Conservation (phyloP, 92 coral and sea anemone genomes). For the Plumapathes pennacea region DNA sequence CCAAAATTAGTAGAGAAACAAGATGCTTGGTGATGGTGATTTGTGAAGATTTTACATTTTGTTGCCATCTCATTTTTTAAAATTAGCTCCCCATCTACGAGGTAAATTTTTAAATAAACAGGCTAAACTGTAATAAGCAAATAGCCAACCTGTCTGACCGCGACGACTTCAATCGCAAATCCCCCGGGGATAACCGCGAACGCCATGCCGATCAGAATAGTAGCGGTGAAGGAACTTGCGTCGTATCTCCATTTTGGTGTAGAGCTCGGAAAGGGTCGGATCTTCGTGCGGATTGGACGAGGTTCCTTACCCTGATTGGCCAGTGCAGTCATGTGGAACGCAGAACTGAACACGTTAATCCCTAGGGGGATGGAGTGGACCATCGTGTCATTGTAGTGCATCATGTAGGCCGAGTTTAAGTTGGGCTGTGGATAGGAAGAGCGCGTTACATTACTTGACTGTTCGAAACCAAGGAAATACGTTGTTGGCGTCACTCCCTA, state of each 20-base stretch:
- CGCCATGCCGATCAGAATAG: conserved; percentile 66
- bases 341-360: conserved; percentile 67
- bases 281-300: conserved; percentile 59
- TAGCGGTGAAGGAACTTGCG: conserved; percentile 53
- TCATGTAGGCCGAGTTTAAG: conserved; percentile 26
- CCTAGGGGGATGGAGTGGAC: conserved; percentile 83
- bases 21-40: too few species aligned
- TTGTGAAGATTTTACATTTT: too few species aligned
- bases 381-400: conserved; percentile 80
- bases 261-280: conserved; percentile 66
- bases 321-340: conserved; percentile 76
- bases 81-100: not conserved
- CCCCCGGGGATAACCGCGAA: conserved; percentile 78
- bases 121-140: too few species aligned
- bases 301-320: conserved; percentile 39
- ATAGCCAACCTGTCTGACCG: conserved; percentile 66
- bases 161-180: conserved; percentile 72
- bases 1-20: too few species aligned
- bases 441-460: too few species aligned
- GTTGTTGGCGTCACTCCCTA: too few species aligned
- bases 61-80: too few species aligned
- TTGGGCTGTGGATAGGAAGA: conserved; percentile 16
- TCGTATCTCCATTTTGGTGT: conserved; percentile 65
- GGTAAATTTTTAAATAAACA: not conserved
- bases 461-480: too few species aligned